Conservation (phyloP, 2,797 vertebrate species). For the Ataeniobius toweri region DNA sequence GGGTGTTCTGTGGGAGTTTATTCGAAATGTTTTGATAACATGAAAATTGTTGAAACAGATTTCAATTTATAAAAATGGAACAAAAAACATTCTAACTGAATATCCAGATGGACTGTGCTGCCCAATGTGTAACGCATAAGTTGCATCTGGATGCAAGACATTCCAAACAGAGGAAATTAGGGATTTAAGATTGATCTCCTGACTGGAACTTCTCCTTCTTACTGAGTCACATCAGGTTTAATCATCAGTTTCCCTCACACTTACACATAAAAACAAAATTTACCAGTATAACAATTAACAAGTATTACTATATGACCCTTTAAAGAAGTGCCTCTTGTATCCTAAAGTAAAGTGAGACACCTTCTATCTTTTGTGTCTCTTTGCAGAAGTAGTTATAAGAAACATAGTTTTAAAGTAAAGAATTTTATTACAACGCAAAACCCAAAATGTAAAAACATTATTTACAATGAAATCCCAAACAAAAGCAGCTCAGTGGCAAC, state of each 20-base stretch:
- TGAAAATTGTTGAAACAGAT: too few relatives aligned
- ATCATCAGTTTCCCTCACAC: conserved; percentile 16
- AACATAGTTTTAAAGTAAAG: conserved; percentile 13
- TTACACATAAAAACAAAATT: neutral
- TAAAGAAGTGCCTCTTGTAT: conserved; percentile 26
- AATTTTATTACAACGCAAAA: conserved; percentile 40
- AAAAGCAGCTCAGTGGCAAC: conserved; percentile 22
- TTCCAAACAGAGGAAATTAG: conserved; percentile 1
- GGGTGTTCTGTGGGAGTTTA: too few relatives aligned
- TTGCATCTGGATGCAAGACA: neutral
- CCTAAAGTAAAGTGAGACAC: conserved; percentile 35
- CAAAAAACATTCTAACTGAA: conserved; percentile 2
- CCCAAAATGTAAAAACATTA: conserved; percentile 24
- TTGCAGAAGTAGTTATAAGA: conserved; percentile 17
- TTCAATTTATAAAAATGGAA: too few relatives aligned
- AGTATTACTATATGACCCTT: neutral
- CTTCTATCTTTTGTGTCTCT: conserved; percentile 17
- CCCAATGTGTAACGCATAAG: conserved; percentile 2
- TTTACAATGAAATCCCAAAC: conserved; percentile 34
- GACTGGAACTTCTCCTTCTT: conserved; percentile 5
- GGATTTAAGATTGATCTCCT: conserved; percentile 22
- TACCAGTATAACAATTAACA: conserved; percentile 5
- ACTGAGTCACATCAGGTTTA: conserved; percentile 36
- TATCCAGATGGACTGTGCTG: neutral
- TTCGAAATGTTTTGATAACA: too few relatives aligned